phyloP scores from a whole-genome alignment of 92 coral and sea anemone species.

The Porites lobata region DNA sequence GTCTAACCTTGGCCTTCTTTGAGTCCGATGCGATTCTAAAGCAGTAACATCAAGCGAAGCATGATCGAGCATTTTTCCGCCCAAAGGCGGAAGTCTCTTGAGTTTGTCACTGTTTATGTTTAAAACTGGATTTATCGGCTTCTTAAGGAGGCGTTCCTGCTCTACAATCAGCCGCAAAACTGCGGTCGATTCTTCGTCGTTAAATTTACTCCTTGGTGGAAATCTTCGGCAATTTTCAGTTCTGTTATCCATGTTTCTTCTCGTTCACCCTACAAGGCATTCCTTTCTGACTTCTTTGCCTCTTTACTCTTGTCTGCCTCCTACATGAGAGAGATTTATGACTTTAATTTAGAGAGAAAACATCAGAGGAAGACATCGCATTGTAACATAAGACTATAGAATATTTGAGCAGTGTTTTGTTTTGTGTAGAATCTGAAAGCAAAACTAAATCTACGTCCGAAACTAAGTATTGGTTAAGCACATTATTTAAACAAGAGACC shows the following conservation, averaged over 20 bases:
- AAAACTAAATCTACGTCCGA: neutral
- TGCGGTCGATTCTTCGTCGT: slow-evolving; percentile 98
- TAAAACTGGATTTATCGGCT: slow-evolving; percentile 87
- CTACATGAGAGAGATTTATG: neutral
- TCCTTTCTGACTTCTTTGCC: neutral
- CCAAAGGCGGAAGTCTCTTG: slow-evolving; percentile 88
- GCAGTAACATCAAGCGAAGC: slow-evolving; percentile 62
- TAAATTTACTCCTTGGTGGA: slow-evolving; percentile 96
- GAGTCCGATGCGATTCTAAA: slow-evolving; percentile 62
- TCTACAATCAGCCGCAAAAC: slow-evolving; percentile 88
- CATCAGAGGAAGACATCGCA: neutral
- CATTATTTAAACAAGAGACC: neutral
- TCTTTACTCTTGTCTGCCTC: neutral
- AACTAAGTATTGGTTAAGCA: slow-evolving; percentile 21
- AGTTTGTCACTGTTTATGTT: slow-evolving; percentile 81
- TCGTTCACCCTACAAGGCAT: neutral
- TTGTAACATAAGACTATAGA: neutral
- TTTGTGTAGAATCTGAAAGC: neutral
- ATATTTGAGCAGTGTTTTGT: neutral
- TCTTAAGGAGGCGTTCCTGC: slow-evolving; percentile 87
- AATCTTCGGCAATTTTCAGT: slow-evolving; percentile 59
- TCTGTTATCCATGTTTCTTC: slow-evolving; percentile 44
- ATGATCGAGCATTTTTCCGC: slow-evolving; percentile 49
- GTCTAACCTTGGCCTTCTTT: slow-evolving; percentile 54
- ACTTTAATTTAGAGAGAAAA: neutral